Evolutionary conservation across 2,113 vertebrate genomes (phyloP).

Genomic region (Aspidoscelis tigris): DNA sequence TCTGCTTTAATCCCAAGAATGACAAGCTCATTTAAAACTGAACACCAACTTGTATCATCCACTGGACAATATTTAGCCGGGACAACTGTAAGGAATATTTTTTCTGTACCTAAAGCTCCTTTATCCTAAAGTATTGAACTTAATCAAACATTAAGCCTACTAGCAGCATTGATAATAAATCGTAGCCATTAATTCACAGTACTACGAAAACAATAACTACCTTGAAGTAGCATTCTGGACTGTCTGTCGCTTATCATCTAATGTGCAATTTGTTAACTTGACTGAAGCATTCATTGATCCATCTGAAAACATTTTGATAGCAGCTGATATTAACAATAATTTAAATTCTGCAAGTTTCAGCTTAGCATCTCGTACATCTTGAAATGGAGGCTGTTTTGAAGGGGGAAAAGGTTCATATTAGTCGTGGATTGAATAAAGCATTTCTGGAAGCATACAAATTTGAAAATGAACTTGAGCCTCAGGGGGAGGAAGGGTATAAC

Average conservation of each 20-base stretch:
- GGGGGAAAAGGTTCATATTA: constrained; percentile 51
- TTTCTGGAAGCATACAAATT: neutral
- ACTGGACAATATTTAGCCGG: neutral
- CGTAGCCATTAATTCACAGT: neutral
- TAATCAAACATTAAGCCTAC: neutral
- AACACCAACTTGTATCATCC: neutral
- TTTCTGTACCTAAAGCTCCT: neutral
- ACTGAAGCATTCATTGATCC: constrained; percentile 87
- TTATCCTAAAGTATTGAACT: neutral
- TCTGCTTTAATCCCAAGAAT: too few relatives aligned
- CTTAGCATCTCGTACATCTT: constrained; percentile 81
- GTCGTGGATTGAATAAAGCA: constrained; percentile 24
- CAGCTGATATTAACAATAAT: constrained; percentile 88
- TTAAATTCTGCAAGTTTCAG: constrained; percentile 92
- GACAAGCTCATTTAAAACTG: neutral
- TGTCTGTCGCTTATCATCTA: constrained; percentile 91
- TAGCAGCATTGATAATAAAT: neutral
- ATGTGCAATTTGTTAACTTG: constrained; percentile 86
- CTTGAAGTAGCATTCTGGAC: constrained; percentile 89
- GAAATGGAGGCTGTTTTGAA: constrained; percentile 63
- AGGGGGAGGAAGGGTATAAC: too few relatives aligned
- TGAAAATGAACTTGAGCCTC: neutral
- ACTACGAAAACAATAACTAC: constrained; percentile 67
- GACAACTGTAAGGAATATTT: neutral
- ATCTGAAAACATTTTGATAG: constrained; percentile 88